Conservation (phyloP, 2,888 invertebrate species). For the Cerceris rybyensis region DNA sequence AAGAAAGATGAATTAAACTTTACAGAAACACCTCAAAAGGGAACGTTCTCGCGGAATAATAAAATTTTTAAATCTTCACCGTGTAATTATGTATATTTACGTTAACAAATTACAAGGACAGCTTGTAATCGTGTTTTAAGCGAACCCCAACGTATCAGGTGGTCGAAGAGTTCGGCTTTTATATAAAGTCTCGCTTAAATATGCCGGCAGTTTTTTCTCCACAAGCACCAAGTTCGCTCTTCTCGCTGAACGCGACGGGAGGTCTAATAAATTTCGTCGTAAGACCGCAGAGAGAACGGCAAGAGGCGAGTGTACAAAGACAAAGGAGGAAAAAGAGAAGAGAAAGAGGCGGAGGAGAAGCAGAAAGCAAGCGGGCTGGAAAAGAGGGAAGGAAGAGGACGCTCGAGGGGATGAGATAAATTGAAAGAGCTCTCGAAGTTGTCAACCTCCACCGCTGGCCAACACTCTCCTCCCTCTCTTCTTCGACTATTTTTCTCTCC, state of each 20-base stretch:
- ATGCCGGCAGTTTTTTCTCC: slow-evolving; percentile 31
- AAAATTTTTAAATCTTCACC: not conserved
- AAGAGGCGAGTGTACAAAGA: slow-evolving; percentile 25
- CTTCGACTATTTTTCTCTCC: slow-evolving; percentile 21
- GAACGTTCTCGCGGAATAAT: too few species aligned
- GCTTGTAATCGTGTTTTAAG: slow-evolving; percentile 20
- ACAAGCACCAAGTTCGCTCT: slow-evolving; percentile 15
- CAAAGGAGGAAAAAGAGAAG: slow-evolving; percentile 4
- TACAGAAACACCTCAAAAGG: too few species aligned
- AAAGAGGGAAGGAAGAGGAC: slow-evolving; percentile 64
- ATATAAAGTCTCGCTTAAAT: slow-evolving; percentile 38
- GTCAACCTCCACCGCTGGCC: slow-evolving; percentile 74
- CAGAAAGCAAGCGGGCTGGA: slow-evolving; percentile 27
- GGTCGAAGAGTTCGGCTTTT: not conserved
- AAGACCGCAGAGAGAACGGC: slow-evolving; percentile 40
- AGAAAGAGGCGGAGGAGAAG: slow-evolving; percentile 3
- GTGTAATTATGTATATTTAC: slow-evolving; percentile 34
- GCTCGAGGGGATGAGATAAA: slow-evolving; percentile 78
- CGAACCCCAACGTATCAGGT: slow-evolving; percentile 13
- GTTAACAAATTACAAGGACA: slow-evolving; percentile 25
- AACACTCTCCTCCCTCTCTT: slow-evolving; percentile 20
- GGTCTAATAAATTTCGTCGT: slow-evolving; percentile 71
- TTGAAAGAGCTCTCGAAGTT: slow-evolving; percentile 80
- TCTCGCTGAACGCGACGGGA: slow-evolving; percentile 60
- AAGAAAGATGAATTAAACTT: too few species aligned